Evolutionary conservation across 2,113 vertebrate genomes (phyloP), one percentile per base, ranked within the genome.

Genomic region (Corydoras maculifer): DNA sequence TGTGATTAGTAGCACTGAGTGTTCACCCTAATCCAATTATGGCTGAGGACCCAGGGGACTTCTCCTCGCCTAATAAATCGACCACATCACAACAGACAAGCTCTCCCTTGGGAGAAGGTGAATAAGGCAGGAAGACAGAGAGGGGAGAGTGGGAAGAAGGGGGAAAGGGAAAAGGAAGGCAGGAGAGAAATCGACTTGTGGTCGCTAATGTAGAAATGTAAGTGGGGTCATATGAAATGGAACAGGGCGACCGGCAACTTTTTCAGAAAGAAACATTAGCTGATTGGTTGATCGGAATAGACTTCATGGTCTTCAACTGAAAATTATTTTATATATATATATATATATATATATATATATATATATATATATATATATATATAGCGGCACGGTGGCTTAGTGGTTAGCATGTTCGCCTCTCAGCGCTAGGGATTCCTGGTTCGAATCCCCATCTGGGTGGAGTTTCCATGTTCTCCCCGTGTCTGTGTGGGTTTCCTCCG

Each of bases 21-120:
- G 83, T 80, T 84, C 62, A 29, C 62, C 73, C 32, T 84, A 84
- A 87, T 87, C 80, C 80, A 62, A 75, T 87, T 85, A 86, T 68
- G 62, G 35, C 54, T 32, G 49, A 55, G 63, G 65, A 49, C 69
- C 57, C 71, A 58, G 64, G 77, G 75, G 79, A 80, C 69, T 75
- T 80, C 64, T 73, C 69, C 50, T 54, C 70, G 58, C n/a, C 72
- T 80, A 78, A 81, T 82, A 81, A 82, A 81, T 81, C 75, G 50
- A 35, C 78, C 74, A 61, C 55, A 76, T 76, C 64, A 65, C 43
- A 71, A 73, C 59, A 71, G 79, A 79, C 72, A 67, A 72, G 72
- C 64, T 58, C 68, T 77, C 76, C 70, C 70, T 48, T 1, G 67
- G 74, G 73, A 78, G 48, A 31, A 35, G 31, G 11, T 12, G 48